These are phyloP conservation scores for Lucifuga dentata DNA, from an alignment of 2,113 vertebrate genomes.

Conservation along the genomic window DNA sequence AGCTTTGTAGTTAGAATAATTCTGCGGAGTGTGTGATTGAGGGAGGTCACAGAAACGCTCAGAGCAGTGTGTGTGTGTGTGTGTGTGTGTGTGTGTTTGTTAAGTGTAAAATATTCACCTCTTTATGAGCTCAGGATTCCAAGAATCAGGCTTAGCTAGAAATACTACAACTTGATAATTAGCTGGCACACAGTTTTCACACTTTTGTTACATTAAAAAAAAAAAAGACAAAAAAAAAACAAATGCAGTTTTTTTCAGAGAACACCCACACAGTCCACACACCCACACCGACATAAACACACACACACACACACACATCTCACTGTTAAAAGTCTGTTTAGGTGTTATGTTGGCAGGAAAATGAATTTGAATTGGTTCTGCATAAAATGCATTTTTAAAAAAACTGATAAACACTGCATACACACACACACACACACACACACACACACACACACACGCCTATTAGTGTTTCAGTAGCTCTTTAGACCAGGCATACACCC, in stretches of 20 bases:
- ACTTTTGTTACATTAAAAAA: background rate
- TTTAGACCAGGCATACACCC: slow-evolving; percentile 27
- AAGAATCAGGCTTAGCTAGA: background rate
- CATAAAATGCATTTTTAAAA: slow-evolving; percentile 14
- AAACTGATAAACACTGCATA: slow-evolving; percentile 18
- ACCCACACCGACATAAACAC: background rate
- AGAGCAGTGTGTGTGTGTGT: background rate
- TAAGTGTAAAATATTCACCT: slow-evolving; percentile 16
- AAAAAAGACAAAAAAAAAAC: slow-evolving; percentile 5
- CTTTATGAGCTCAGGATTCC: slow-evolving; percentile 7
- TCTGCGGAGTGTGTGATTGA: too few species aligned
- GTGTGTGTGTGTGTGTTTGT: slow-evolving; percentile 1
- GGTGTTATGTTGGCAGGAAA: slow-evolving; percentile 5
- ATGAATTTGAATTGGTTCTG: slow-evolving; percentile 14
- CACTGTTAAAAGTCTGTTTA: slow-evolving; percentile 1
- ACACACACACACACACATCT: background rate
- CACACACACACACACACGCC: slow-evolving; percentile 26
- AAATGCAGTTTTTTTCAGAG: background rate
- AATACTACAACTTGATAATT: slow-evolving; percentile 18
- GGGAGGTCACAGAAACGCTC: slow-evolving; percentile 10
- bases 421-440: slow-evolving; percentile 18
- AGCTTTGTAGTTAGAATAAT: slow-evolving; percentile 4
- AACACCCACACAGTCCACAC: background rate
- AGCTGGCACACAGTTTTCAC: slow-evolving; percentile 16
- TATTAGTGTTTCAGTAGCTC: slow-evolving; percentile 35